Evolutionary conservation across 2,888 invertebrate genomes (phyloP).

Genomic region (Papilio protenor): DNA sequence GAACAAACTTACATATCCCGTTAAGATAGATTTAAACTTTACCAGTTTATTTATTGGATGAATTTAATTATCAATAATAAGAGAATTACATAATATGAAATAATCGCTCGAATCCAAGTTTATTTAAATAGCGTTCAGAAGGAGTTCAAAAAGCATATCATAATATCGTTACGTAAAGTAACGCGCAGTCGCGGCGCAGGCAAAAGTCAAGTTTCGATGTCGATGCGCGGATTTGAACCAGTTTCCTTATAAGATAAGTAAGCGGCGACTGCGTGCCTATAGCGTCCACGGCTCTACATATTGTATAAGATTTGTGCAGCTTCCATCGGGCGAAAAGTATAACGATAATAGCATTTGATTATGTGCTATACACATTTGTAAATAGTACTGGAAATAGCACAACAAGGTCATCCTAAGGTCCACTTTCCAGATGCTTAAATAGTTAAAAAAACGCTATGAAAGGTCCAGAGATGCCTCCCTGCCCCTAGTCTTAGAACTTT

Average conservation of each 20-base stretch:
- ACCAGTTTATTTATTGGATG: too few relatives aligned
- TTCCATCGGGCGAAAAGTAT: too few relatives aligned
- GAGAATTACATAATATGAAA: neutral
- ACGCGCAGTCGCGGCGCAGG: conserved; percentile 9
- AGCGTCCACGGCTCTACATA: too few relatives aligned
- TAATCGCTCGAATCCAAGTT: neutral
- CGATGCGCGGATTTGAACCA: conserved; percentile 36
- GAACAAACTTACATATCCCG: neutral
- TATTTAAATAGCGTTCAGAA: conserved; percentile 16
- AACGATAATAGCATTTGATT: too few relatives aligned
- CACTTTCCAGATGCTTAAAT: neutral
- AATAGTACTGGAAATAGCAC: too few relatives aligned
- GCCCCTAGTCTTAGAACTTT: neutral
- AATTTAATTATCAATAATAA: too few relatives aligned
- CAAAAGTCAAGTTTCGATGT: conserved; percentile 34
- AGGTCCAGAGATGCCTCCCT: neutral
- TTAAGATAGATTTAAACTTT: neutral
- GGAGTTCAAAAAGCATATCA: conserved; percentile 7
- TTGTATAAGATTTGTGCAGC: too few relatives aligned
- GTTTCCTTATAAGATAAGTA: conserved; percentile 37
- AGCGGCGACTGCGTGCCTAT: neutral
- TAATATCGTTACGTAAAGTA: conserved; percentile 32
- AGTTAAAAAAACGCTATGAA: neutral
- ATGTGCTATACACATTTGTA: neutral
- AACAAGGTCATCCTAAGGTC: neutral